phyloP scores from a whole-genome alignment of 2,797 vertebrate species.

The Macrochelys suwanniensis region DNA sequence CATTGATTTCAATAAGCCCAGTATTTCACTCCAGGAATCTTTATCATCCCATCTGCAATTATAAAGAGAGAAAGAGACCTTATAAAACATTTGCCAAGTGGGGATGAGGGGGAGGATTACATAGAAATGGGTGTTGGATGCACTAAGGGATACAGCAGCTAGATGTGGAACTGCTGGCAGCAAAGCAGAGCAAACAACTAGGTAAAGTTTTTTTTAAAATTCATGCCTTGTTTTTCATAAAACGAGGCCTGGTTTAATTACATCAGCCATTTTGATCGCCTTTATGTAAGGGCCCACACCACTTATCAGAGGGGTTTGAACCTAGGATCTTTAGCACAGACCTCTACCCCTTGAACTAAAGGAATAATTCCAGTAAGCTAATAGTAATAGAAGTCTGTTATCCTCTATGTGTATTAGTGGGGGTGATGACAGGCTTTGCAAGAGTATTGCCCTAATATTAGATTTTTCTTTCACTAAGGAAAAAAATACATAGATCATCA shows the following conservation, averaged over 20 bases:
- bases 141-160: background rate
- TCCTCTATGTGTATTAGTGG: background rate
- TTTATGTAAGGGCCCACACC: background rate
- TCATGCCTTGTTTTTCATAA: background rate
- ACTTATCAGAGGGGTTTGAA: background rate
- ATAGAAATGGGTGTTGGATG: background rate
- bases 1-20: background rate
- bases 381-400: background rate
- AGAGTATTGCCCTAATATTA: background rate
- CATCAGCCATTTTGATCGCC: background rate
- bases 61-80: background rate
- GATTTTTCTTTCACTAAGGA: background rate
- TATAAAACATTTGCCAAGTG: background rate
- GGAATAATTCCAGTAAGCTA: background rate
- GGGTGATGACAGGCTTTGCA: background rate
- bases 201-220: background rate
- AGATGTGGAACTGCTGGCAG: background rate
- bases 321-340: background rate
- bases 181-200: background rate
- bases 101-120: background rate
- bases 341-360: background rate
- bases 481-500: background rate
- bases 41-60: background rate
- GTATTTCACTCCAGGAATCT: background rate
- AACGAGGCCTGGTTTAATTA: background rate